Evolutionary conservation across 2,888 invertebrate genomes (phyloP).

Genomic region (Onthophagus sagittarius): DNA sequence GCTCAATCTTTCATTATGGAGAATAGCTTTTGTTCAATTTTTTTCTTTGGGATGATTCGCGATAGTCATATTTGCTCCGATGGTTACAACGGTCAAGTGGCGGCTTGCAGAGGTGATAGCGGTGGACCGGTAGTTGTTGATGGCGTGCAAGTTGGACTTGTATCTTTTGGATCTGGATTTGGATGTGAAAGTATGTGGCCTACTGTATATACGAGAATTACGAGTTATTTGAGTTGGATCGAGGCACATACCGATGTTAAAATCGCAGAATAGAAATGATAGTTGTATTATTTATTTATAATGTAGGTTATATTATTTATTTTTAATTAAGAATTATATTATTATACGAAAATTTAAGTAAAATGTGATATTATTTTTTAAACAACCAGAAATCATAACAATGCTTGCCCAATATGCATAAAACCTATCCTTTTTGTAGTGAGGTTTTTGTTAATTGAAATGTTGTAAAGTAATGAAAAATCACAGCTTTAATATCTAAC

Average conservation of each 20-base stretch:
- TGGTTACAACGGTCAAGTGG: constrained; percentile 43
- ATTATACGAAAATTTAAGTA: too few species aligned
- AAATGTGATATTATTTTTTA: too few species aligned
- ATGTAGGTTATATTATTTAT: neutral
- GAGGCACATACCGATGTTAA: constrained; percentile 23
- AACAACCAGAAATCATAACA: too few species aligned
- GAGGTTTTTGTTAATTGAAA: too few species aligned
- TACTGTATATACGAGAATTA: constrained; percentile 44
- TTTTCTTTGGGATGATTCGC: constrained; percentile 45
- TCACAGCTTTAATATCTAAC: too few species aligned
- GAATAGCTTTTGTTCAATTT: constrained; percentile 43
- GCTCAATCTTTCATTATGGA: constrained; percentile 3
- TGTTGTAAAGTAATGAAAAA: too few species aligned
- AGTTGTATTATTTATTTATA: too few species aligned
- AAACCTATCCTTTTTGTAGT: too few species aligned
- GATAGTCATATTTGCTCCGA: constrained; percentile 50
- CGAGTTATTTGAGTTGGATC: constrained; percentile 42
- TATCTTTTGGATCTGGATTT: constrained; percentile 39
- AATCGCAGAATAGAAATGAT: neutral
- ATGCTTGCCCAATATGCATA: too few species aligned
- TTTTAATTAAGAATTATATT: neutral
- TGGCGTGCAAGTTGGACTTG: constrained; percentile 34
- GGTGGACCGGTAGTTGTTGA: constrained; percentile 37
- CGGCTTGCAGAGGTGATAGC: constrained; percentile 53
- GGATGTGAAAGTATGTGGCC: constrained; percentile 47